phyloP scores from a whole-genome alignment of 2,888 invertebrate species.

The Apamea anceps region DNA sequence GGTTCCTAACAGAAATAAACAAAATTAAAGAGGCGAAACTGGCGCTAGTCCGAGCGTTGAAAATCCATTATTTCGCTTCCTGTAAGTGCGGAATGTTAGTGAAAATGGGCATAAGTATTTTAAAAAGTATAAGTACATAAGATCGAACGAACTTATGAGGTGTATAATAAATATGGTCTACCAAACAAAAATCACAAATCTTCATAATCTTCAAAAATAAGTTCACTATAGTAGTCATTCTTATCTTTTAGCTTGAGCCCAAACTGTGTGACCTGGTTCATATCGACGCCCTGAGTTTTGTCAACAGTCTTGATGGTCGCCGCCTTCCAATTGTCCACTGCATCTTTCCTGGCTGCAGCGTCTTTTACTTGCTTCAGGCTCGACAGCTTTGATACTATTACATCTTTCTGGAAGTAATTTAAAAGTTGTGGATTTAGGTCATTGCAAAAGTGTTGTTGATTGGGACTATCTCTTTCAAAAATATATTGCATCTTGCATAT shows the following conservation, averaged over 20 bases:
- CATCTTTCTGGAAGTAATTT: conserved; percentile 80
- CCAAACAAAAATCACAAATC: conserved; percentile 63
- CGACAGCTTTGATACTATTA: conserved; percentile 77
- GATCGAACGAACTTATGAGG: neutral
- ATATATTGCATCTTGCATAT: neutral
- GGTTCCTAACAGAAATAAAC: neutral
- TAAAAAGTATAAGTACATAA: neutral
- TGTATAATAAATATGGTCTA: conserved; percentile 10
- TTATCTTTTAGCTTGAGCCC: conserved; percentile 83
- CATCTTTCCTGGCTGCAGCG: conserved; percentile 74
- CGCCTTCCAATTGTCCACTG: conserved; percentile 76
- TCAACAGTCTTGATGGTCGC: conserved; percentile 75
- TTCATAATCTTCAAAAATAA: conserved; percentile 83
- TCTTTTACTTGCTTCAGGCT: conserved; percentile 78
- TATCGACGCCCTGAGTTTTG: conserved; percentile 76
- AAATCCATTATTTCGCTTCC: neutral
- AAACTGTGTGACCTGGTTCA: conserved; percentile 81
- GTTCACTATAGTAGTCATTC: conserved; percentile 82
- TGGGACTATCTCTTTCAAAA: neutral
- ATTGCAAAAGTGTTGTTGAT: neutral
- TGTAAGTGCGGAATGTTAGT: neutral
- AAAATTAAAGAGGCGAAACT: neutral
- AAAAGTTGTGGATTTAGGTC: neutral
- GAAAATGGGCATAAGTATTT: neutral
- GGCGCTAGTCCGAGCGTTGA: neutral